Conservation (phyloP, 2,113 vertebrate genomes). For the Andinoacara biseriatus region DNA sequence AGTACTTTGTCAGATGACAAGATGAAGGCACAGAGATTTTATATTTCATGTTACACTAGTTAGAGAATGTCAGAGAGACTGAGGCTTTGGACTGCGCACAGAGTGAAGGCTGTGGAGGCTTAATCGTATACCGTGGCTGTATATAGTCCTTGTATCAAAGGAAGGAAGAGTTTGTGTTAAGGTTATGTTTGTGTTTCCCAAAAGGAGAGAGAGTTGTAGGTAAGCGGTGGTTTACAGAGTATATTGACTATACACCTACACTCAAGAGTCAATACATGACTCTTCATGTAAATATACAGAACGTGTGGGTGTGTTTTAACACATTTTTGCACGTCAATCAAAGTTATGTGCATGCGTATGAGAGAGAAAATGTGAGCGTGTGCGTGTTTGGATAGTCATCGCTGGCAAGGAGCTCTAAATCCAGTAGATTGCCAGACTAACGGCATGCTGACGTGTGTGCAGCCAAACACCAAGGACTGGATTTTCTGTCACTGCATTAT, state of each 20-base stretch:
- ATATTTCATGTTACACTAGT: neutral
- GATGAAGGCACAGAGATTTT: neutral
- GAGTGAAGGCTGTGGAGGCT: neutral
- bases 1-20: neutral
- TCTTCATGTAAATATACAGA: neutral
- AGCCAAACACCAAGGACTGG: neutral
- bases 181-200: slow-evolving; percentile 1
- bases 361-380: neutral
- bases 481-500: neutral
- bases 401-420: slow-evolving; percentile 26
- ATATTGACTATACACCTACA: slow-evolving; percentile 13
- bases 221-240: neutral
- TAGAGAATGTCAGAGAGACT: neutral
- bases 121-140: neutral
- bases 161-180: slow-evolving; percentile 1
- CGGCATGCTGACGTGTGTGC: neutral
- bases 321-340: neutral
- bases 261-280: neutral
- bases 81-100: neutral
- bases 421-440: neutral
- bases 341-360: neutral
- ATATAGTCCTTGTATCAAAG: neutral
- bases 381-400: neutral
- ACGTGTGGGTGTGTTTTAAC: neutral
- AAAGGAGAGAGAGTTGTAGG: slow-evolving; percentile 7